phyloP scores from a whole-genome alignment of 2,113 vertebrate species.

The Leucosticte australis region DNA sequence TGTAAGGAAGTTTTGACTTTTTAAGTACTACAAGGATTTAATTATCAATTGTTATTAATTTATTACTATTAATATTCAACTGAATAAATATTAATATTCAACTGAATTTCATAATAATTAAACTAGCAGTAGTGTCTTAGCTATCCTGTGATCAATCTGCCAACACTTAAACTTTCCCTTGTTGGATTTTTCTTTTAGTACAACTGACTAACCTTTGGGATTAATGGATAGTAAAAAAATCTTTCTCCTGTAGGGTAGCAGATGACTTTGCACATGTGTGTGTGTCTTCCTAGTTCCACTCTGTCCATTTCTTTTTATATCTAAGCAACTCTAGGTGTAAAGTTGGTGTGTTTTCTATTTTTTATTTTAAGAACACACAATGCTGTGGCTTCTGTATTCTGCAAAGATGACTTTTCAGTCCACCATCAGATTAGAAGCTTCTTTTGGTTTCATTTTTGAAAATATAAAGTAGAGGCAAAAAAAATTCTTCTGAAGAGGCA shows the following conservation, averaged over 20 bases:
- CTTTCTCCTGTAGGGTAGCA: not conserved
- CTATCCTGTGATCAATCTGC: not conserved
- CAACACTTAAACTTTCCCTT: not conserved
- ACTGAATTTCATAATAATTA: not conserved
- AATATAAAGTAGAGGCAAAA: not conserved
- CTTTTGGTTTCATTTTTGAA: not conserved
- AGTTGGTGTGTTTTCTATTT: not conserved
- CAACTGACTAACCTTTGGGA: not conserved
- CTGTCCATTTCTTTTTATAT: not conserved
- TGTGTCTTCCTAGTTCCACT: not conserved
- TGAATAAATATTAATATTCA: not conserved
- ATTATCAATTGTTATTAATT: not conserved
- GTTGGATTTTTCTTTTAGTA: not conserved
- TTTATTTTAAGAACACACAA: not conserved
- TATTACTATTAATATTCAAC: not conserved
- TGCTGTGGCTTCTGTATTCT: not conserved
- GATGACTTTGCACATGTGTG: accelerated
- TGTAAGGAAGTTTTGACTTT: not conserved
- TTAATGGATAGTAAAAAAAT: not conserved
- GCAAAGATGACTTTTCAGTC: not conserved
- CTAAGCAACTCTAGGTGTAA: not conserved
- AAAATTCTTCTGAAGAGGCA: not conserved
- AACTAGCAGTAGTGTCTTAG: not conserved
- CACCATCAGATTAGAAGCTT: accelerated
- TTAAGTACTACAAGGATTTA: not conserved